Conservation (phyloP, 2,113 vertebrate species). For the Panurus biarmicus region DNA sequence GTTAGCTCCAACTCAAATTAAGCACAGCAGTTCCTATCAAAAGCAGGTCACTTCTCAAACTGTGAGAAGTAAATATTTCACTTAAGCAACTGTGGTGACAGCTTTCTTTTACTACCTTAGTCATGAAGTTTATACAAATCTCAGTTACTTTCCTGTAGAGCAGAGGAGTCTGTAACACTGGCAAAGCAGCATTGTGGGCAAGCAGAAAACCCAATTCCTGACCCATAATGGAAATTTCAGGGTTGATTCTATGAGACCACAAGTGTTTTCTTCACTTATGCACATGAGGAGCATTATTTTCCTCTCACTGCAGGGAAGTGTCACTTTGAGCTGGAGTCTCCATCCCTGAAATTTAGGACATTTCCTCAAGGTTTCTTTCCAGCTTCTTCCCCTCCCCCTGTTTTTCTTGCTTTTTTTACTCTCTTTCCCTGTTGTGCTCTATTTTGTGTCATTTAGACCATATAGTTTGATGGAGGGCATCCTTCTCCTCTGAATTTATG, state of each 20-base stretch:
- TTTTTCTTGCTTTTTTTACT: not conserved
- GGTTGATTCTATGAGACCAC: not conserved
- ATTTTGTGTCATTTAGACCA: not conserved
- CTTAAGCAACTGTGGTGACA: not conserved
- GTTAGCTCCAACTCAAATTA: not conserved
- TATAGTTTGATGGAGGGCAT: conserved; percentile 9
- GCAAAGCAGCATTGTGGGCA: not conserved
- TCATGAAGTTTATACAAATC: not conserved
- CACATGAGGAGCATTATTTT: not conserved
- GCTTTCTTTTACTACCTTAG: not conserved
- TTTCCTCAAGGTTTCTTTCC: not conserved
- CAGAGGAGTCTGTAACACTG: not conserved
- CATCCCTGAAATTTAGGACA: not conserved
- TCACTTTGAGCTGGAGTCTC: not conserved
- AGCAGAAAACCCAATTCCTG: conserved; percentile 25
- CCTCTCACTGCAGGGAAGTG: not conserved
- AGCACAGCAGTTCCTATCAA: not conserved
- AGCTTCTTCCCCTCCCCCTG: not conserved
- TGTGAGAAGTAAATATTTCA: conserved; percentile 45
- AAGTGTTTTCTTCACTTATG: not conserved
- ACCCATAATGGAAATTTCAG: not conserved
- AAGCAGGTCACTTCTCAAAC: conserved; percentile 35
- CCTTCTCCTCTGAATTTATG: not conserved
- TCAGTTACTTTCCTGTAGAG: not conserved
- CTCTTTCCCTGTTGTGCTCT: not conserved